Evolutionary conservation across 2,888 invertebrate species (phyloP).

Genomic region (Nymphalis polychloros): DNA sequence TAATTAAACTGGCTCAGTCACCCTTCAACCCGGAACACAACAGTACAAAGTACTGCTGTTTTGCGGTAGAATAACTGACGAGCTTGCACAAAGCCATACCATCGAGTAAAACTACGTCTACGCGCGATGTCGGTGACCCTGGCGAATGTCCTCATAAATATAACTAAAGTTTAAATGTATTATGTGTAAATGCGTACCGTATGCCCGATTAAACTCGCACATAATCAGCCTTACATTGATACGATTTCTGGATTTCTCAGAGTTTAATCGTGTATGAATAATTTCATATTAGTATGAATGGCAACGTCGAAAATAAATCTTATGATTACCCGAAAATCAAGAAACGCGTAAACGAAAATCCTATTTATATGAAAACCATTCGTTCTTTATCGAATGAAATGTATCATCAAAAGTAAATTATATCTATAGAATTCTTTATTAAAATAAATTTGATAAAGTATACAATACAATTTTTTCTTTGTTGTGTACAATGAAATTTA

Average conservation of each 20-base stretch:
- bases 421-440: neutral
- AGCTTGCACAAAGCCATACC: no score
- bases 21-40: no score
- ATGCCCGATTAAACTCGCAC: neutral
- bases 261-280: slow-evolving; percentile 14
- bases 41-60: no score
- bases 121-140: no score
- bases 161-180: neutral
- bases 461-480: no score
- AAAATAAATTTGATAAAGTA: no score
- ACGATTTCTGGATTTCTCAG: slow-evolving; percentile 6
- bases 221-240: neutral
- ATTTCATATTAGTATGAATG: slow-evolving; percentile 17
- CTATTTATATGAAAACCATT: slow-evolving; percentile 6
- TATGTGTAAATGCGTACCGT: neutral
- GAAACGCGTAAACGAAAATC: slow-evolving; percentile 16
- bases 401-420: neutral
- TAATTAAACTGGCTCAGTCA: no score
- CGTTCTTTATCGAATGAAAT: neutral
- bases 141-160: no score
- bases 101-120: no score
- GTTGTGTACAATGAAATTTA: no score
- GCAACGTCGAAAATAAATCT: slow-evolving; percentile 19
- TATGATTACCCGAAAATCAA: slow-evolving; percentile 1
- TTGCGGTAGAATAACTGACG: no score